Base-by-base conservation (phyloP, 2,797 vertebrate genomes). In the Gallinago solitaria region DNA sequence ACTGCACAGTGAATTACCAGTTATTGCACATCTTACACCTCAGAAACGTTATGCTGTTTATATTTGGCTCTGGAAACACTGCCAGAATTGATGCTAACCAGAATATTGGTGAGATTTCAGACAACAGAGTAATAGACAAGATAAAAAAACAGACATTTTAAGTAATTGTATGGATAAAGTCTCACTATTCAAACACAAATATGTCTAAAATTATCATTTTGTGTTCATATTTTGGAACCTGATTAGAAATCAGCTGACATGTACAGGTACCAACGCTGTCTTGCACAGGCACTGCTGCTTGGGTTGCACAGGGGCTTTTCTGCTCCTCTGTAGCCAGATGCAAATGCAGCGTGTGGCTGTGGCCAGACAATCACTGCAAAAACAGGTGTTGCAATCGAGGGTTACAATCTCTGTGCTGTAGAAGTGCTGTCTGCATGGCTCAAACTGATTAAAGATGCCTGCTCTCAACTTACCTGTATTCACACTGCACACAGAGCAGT, bases 91-190 rank as follows among this genome's bases (percentile, higher is more conserved):
- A 92, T 73, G 73, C 50, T 94, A 37, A 69, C 30, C 9, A 80
- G 59, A 90, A 89, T 41, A 89, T n/a, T 56, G 67, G 70, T 79
- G 87, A 87, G 59, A 90, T 93, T 96, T 95, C 3, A 74, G 86
- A 93, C 33, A 87, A 69, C 28, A 79, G 35, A 80, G 60, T 64
- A 57, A 50, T 39, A 83, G 90, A 78, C 48, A 83, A 77, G 35
- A 32, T 18, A 90, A 73, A 14, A 84, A 81, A 90, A 14, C 10
- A 85, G 77, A 37, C 39, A 63, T 68, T 70, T 88, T 28, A 76
- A 53, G 45, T 50, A 63, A 88, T 4, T 82, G 32, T 32, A 57
- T 35, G 16, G 48, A 60, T 57, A 30, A 88, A 70, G 25, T 21
- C 33, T 15, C 30, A 68, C n/a, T 94, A 82, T 74, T 68, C 48